These are phyloP conservation scores for Cyprinodon tularosa DNA, from an alignment of 2,113 vertebrate species.

Conservation along the genomic window DNA sequence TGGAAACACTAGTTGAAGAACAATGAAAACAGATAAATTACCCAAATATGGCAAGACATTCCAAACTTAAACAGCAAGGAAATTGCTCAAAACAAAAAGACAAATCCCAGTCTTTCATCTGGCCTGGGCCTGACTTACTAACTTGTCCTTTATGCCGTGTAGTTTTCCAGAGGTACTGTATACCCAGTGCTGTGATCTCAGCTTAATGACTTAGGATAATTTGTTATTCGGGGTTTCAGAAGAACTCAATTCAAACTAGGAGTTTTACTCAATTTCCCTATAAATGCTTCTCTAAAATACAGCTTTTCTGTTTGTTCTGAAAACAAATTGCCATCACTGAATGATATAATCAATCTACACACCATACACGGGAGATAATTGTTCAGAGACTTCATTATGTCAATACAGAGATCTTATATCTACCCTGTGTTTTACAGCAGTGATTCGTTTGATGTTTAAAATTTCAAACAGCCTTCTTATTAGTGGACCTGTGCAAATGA, in stretches of 20 bases:
- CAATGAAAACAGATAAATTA: too few species aligned
- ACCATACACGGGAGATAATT: conserved; percentile 1
- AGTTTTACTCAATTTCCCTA: conserved; percentile 5
- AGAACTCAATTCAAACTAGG: background rate
- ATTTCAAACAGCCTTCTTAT: background rate
- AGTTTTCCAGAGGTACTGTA: background rate
- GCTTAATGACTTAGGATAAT: background rate
- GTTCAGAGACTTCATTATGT: background rate
- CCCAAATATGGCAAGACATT: too few species aligned
- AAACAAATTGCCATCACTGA: conserved; percentile 3
- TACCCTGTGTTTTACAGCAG: background rate
- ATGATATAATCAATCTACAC: conserved; percentile 6
- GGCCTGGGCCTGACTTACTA: background rate
- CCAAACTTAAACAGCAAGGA: too few species aligned
- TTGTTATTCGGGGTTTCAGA: background rate
- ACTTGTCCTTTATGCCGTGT: background rate
- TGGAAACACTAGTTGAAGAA: too few species aligned
- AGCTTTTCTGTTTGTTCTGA: conserved; percentile 7
- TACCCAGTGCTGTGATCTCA: background rate
- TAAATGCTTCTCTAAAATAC: accelerated
- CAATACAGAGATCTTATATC: conserved; percentile 2
- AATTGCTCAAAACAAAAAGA: too few species aligned
- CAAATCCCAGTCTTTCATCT: too few species aligned
- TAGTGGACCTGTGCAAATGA: background rate
- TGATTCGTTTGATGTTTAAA: conserved; percentile 6